Evolutionary conservation across 2,888 invertebrate species (phyloP).

Genomic region (Eustalomyia histrio): DNA sequence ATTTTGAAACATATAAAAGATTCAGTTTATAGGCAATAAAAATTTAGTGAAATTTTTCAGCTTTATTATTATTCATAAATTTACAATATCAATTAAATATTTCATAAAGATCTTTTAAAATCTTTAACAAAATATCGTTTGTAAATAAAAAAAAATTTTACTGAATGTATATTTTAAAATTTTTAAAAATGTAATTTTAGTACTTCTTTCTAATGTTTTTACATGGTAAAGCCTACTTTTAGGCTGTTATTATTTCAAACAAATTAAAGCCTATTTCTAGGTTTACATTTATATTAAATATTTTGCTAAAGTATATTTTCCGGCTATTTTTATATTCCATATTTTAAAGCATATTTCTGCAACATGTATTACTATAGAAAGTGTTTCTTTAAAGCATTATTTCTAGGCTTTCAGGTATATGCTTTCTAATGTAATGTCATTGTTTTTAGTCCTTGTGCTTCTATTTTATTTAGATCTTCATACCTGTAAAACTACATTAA

Average conservation of each 20-base stretch:
- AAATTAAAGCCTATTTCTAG: neutral
- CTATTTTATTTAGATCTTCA: slow-evolving; percentile 18
- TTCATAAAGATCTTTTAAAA: too few relatives aligned
- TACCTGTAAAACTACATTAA: slow-evolving; percentile 58
- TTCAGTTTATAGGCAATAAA: too few relatives aligned
- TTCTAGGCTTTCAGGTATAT: slow-evolving; percentile 8
- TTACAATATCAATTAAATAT: too few relatives aligned
- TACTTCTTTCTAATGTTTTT: too few relatives aligned
- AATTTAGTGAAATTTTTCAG: too few relatives aligned
- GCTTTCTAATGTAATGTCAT: slow-evolving; percentile 40
- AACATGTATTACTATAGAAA: neutral
- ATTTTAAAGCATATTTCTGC: neutral
- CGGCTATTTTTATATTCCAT: neutral
- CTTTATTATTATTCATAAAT: too few relatives aligned
- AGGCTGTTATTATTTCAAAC: neutral
- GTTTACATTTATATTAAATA: neutral
- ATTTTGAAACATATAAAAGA: neutral
- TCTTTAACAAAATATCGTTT: too few relatives aligned
- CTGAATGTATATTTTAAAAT: too few relatives aligned
- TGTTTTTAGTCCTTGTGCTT: slow-evolving; percentile 28
- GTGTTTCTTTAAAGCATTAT: slow-evolving; percentile 14
- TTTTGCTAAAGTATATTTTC: neutral
- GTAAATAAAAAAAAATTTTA: too few relatives aligned
- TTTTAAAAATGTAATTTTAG: too few relatives aligned
- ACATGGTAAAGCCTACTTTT: neutral